phyloP scores from a whole-genome alignment of 2,113 vertebrate species.

The Cyprinodon tularosa region DNA sequence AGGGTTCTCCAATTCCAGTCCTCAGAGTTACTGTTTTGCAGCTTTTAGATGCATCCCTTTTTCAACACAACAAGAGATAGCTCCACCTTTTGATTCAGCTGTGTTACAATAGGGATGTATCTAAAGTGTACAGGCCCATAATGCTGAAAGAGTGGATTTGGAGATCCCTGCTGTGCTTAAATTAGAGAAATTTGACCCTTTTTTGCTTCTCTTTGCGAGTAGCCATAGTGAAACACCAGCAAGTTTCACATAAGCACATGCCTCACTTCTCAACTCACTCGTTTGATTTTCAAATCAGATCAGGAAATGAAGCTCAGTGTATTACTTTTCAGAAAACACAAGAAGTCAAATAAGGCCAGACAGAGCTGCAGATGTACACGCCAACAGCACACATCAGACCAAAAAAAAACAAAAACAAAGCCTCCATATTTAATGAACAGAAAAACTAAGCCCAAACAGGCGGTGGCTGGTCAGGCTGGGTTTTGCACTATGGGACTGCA shows the following conservation, averaged over 20 bases:
- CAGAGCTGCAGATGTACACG: conserved; percentile 5
- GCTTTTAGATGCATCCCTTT: too few relatives aligned
- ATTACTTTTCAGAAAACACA: conserved; percentile 27
- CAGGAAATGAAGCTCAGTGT: conserved; percentile 18
- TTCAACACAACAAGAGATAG: too few relatives aligned
- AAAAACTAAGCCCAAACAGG: conserved; percentile 12
- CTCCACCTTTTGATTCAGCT: too few relatives aligned
- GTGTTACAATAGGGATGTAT: too few relatives aligned
- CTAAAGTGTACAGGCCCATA: too few relatives aligned
- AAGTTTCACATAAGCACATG: conserved; percentile 42
- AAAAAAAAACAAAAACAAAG: conserved; percentile 18
- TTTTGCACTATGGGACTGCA: conserved; percentile 41
- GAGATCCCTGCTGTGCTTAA: background rate
- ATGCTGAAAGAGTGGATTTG: too few relatives aligned
- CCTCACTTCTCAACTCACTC: conserved; percentile 38
- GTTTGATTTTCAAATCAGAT: conserved; percentile 24
- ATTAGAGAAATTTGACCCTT: conserved; percentile 10
- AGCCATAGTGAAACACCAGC: conserved; percentile 21
- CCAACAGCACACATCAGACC: conserved; percentile 10
- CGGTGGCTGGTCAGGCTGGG: conserved; percentile 19
- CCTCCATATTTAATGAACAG: conserved; percentile 16
- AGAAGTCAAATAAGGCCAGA: conserved; percentile 23
- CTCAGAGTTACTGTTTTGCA: too few relatives aligned
- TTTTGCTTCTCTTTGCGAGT: conserved; percentile 29
- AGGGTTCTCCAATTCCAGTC: too few relatives aligned